These are phyloP conservation scores for Rhabdornis inornatus DNA, from an alignment of 2,113 vertebrate genomes.

Conservation along the genomic window DNA sequence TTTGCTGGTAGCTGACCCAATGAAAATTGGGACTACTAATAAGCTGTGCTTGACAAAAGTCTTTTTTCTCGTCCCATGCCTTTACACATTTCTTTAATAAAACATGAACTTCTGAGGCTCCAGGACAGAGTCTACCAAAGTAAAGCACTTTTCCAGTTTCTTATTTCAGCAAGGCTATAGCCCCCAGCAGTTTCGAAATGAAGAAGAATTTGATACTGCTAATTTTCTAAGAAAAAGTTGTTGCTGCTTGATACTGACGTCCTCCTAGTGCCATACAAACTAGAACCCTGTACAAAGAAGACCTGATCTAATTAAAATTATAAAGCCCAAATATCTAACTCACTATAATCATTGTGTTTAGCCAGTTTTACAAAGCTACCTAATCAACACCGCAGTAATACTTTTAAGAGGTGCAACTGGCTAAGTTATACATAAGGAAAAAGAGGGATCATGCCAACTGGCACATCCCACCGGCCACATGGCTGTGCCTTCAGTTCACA, in stretches of 20 bases:
- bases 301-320: neutral
- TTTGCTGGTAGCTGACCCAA: neutral
- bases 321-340: neutral
- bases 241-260: neutral
- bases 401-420: neutral
- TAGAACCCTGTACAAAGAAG: neutral
- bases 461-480: neutral
- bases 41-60: neutral
- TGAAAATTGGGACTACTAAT: neutral
- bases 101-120: neutral
- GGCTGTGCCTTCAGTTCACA: neutral
- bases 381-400: neutral
- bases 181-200: neutral
- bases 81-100: neutral
- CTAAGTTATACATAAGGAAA: neutral
- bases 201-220: neutral
- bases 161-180: neutral
- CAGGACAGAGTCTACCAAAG: neutral
- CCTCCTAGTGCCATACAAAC: neutral
- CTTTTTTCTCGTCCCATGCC: neutral
- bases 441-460: neutral
- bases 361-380: neutral
- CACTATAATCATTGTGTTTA: neutral
- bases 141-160: neutral
- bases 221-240: neutral